phyloP scores from a whole-genome alignment of 2,113 vertebrate genomes.

The Trogon surrucura region DNA sequence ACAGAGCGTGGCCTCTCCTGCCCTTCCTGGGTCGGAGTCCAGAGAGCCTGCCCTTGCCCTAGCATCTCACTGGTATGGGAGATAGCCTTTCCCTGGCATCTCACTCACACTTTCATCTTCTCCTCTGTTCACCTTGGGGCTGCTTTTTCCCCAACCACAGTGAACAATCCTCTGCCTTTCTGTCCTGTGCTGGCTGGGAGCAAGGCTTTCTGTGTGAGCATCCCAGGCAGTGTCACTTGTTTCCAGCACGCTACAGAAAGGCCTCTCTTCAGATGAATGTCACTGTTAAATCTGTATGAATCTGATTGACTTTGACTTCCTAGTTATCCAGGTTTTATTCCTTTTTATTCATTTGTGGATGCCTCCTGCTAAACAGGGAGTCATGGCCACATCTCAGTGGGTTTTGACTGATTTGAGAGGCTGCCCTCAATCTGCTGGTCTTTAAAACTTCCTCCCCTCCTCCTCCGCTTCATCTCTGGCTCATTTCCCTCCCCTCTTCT shows the following conservation, averaged over 20 bases:
- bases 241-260: not conserved
- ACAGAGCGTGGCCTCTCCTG: not conserved
- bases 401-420: not conserved
- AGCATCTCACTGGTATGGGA: not conserved
- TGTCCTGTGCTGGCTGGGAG: not conserved
- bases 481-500: not conserved
- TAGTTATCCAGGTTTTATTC: constrained; percentile 12
- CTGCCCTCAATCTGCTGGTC: not conserved
- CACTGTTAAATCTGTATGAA: constrained; percentile 44
- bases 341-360: not conserved
- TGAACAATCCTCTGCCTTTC: not conserved
- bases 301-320: not conserved
- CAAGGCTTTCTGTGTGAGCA: not conserved
- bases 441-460: constrained; percentile 26
- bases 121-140: not conserved
- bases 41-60: not conserved
- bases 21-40: not conserved
- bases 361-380: not conserved
- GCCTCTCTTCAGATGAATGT: constrained; percentile 11
- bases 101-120: accelerated
- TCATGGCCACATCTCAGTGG: not conserved
- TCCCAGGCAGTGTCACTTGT: not conserved
- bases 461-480: constrained; percentile 9
- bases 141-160: not conserved
- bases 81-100: not conserved